These are phyloP conservation scores for Tauraco hartlaubi DNA, from an alignment of 2,797 vertebrate genomes.

Conservation along the genomic window DNA sequence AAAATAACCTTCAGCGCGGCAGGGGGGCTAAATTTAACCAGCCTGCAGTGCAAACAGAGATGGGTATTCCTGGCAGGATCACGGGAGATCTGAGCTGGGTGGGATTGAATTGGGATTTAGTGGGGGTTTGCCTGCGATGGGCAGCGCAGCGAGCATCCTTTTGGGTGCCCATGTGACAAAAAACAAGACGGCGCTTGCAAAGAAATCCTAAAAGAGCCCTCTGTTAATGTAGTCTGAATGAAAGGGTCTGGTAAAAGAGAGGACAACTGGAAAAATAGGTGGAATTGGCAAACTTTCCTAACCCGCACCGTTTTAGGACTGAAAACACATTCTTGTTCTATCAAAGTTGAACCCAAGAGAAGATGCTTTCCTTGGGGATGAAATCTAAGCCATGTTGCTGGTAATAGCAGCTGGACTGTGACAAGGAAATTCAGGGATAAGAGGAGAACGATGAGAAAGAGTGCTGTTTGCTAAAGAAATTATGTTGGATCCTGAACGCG, in stretches of 20 bases:
- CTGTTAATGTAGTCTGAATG: fast-evolving
- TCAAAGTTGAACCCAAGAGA: not conserved
- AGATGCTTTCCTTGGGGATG: not conserved
- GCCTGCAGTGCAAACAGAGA: not conserved
- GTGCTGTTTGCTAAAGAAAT: not conserved
- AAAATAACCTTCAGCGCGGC: slow-evolving; percentile 20
- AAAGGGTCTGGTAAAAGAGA: not conserved
- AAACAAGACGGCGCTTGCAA: not conserved
- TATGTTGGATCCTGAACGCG: fast-evolving
- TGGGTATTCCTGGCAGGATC: not conserved
- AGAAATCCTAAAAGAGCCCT: not conserved
- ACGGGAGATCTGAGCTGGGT: not conserved
- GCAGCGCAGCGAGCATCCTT: not conserved
- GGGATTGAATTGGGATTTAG: not conserved
- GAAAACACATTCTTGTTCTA: fast-evolving
- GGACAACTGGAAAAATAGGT: not conserved
- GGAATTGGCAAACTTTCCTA: not conserved
- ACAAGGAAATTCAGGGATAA: not conserved
- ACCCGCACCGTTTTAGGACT: fast-evolving
- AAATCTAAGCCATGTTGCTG: not conserved
- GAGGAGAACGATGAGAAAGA: fast-evolving
- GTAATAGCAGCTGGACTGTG: fast-evolving
- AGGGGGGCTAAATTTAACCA: not conserved
- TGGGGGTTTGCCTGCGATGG: not conserved
- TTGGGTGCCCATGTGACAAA: fast-evolving